phyloP scores from a whole-genome alignment of 2,113 vertebrate genomes.

The Festucalex cinctus region DNA sequence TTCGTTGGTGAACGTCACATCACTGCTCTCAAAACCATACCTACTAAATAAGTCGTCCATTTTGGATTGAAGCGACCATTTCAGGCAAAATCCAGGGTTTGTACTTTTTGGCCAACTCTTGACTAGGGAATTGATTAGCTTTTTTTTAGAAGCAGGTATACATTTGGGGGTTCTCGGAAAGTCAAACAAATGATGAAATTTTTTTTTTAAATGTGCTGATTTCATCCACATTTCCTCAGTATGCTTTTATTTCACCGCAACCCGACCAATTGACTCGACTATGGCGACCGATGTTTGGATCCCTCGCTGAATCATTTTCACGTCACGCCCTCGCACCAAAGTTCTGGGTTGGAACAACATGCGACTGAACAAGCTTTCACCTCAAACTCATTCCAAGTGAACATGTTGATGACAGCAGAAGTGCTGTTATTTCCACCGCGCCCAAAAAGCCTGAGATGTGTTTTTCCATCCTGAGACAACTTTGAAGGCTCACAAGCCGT shows the following conservation, averaged over 20 bases:
- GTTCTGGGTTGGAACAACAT: background rate
- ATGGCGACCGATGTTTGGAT: background rate
- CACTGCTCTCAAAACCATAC: too few species aligned
- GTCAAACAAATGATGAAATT: too few species aligned
- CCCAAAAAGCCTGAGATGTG: background rate
- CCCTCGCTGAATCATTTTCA: background rate
- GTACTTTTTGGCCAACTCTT: too few species aligned
- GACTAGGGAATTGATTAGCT: too few species aligned
- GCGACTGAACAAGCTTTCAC: background rate
- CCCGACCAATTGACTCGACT: background rate
- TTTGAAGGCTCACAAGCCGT: slow-evolving; percentile 37
- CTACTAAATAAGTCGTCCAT: too few species aligned
- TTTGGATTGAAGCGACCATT: too few species aligned
- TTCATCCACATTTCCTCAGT: background rate
- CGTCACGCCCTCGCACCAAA: background rate
- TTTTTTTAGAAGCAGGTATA: too few species aligned
- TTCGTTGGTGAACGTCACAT: too few species aligned
- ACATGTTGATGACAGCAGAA: background rate
- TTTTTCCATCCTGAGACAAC: slow-evolving; percentile 7
- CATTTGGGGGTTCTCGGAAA: too few species aligned
- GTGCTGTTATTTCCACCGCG: background rate
- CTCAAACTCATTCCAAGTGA: slow-evolving; percentile 1
- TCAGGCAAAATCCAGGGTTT: too few species aligned
- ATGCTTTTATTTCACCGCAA: background rate
- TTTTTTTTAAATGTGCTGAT: background rate